phyloP scores from a whole-genome alignment of 1,140 invertebrate species.

The Drosophila virilis region DNA sequence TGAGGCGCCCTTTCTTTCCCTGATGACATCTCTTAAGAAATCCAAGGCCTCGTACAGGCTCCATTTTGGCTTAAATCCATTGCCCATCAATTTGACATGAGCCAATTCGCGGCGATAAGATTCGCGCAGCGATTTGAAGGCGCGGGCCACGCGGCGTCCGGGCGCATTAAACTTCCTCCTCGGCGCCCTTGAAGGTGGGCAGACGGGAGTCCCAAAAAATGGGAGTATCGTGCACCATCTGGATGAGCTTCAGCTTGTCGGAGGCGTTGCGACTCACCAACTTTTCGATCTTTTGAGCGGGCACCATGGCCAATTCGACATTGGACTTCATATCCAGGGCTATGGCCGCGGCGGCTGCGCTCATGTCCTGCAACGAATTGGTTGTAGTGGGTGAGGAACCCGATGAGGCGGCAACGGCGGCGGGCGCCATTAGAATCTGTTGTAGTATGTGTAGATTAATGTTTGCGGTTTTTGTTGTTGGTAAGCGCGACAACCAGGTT shows the following conservation, averaged over 20 bases:
- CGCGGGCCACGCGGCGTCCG: slow-evolving; percentile 75
- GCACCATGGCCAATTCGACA: slow-evolving; percentile 44
- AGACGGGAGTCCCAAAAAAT: slow-evolving; percentile 80
- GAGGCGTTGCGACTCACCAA: slow-evolving; percentile 80
- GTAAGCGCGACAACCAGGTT: slow-evolving; percentile 21
- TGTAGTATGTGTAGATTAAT: slow-evolving; percentile 50
- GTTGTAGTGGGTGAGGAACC: slow-evolving; percentile 58
- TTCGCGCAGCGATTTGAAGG: slow-evolving; percentile 80
- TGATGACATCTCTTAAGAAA: slow-evolving; percentile 76
- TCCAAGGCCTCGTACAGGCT: slow-evolving; percentile 81
- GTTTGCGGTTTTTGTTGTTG: slow-evolving; percentile 37
- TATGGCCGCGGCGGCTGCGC: slow-evolving; percentile 69
- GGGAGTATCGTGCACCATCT: slow-evolving; percentile 83
- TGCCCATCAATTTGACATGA: slow-evolving; percentile 80
- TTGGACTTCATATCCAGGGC: slow-evolving; percentile 75
- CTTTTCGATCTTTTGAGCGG: slow-evolving; percentile 76
- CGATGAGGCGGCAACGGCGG: slow-evolving; percentile 40
- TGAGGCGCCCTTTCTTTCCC: slow-evolving; percentile 79
- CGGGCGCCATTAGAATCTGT: slow-evolving; percentile 67
- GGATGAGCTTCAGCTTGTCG: slow-evolving; percentile 80
- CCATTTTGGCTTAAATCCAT: slow-evolving; percentile 80
- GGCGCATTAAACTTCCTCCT: slow-evolving; percentile 83
- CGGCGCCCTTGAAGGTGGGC: slow-evolving; percentile 84
- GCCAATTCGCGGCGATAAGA: slow-evolving; percentile 80
- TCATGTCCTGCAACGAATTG: slow-evolving; percentile 72